Percentiles rank a stretch among this genome's conserved stretches.
Evolutionary conservation across 2,113 vertebrate genomes (phyloP).

Genomic region (Cheirogaleus medius): DNA sequence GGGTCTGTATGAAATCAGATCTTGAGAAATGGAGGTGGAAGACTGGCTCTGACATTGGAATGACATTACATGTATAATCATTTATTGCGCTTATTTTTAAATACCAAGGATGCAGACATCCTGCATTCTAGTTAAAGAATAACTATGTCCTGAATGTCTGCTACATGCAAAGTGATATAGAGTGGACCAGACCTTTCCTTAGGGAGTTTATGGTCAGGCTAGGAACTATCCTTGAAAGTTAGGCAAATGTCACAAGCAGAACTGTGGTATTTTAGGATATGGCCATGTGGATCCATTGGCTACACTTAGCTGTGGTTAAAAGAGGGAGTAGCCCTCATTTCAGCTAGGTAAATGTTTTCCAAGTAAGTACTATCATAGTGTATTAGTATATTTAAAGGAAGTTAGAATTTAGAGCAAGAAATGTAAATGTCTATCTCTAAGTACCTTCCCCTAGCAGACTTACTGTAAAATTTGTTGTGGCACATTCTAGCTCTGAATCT

Average conservation of each 20-base stretch:
- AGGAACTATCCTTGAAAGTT: neutral
- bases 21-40: neutral
- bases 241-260: neutral
- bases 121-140: neutral
- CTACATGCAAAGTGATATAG: neutral
- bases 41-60: neutral
- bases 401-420: conserved; percentile 39
- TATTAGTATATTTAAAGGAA: neutral
- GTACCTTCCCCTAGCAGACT: neutral
- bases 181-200: neutral
- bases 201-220: neutral
- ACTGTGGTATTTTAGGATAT: neutral
- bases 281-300: neutral
- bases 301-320: neutral
- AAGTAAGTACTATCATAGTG: neutral
- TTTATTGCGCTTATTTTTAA: neutral
- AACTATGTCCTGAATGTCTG: neutral
- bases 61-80: neutral
- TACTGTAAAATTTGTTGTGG: neutral
- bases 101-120: neutral
- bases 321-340: neutral
- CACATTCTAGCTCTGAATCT: neutral
- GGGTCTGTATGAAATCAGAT: neutral
- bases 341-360: neutral
- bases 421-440: neutral